phyloP scores from a whole-genome alignment of 2,113 vertebrate species.

The Rhinichthys klamathensis region DNA sequence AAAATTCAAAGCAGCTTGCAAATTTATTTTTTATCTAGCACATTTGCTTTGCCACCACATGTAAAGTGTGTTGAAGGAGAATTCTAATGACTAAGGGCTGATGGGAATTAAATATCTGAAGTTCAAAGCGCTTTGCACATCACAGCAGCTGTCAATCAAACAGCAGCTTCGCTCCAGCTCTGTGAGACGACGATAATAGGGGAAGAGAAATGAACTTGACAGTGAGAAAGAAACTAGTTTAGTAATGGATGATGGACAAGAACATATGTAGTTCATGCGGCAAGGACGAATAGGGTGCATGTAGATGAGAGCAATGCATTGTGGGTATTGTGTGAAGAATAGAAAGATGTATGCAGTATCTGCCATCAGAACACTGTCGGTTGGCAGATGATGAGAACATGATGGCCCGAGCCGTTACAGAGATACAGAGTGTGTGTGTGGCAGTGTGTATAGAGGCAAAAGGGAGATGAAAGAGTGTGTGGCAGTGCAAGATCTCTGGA shows the following conservation, averaged over 20 bases:
- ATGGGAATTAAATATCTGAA: conserved; percentile 90
- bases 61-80: conserved; percentile 92
- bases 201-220: conserved; percentile 78
- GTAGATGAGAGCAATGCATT: background rate
- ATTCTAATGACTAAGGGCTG: conserved; percentile 89
- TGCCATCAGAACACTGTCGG: background rate
- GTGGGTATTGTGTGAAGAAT: background rate
- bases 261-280: background rate
- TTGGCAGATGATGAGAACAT: background rate
- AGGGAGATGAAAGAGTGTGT: conserved; percentile 83
- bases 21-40: conserved; percentile 89
- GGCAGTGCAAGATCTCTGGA: conserved; percentile 79
- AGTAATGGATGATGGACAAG: conserved; percentile 17
- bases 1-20: conserved; percentile 89
- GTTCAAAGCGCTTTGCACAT: conserved; percentile 92
- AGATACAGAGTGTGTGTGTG: conserved; percentile 64
- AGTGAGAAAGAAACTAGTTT: conserved; percentile 32
- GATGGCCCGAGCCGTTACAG: conserved; percentile 12
- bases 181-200: conserved; percentile 42
- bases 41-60: conserved; percentile 85
- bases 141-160: conserved; percentile 91
- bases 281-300: background rate
- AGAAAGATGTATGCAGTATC: background rate
- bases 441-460: conserved; percentile 1
- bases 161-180: conserved; percentile 69